A percentile compares a stretch with the other conserved stretches of the same genome.
Evolutionary conservation across 2,888 invertebrate species (phyloP).

Genomic region (Drosophila barbarae): DNA sequence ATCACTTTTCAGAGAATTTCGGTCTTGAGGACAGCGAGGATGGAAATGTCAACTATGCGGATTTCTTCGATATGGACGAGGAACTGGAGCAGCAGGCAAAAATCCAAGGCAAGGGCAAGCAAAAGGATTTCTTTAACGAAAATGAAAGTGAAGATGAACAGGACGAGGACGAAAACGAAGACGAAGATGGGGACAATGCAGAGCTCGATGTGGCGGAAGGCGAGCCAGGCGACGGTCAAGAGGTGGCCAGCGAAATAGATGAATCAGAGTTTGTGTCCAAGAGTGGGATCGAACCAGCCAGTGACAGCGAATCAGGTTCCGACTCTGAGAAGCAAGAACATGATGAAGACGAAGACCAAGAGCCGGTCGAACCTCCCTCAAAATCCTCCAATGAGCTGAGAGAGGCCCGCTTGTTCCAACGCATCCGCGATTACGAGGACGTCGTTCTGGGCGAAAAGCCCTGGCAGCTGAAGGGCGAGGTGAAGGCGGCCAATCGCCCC

Average conservation of each 20-base stretch:
- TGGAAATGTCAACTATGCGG: conserved; percentile 82
- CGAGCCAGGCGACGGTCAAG: conserved; percentile 25
- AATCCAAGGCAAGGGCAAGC: conserved; percentile 29
- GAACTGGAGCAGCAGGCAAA: conserved; percentile 35
- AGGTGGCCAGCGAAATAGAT: conserved; percentile 55
- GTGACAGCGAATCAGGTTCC: conserved; percentile 61
- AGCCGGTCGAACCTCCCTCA: conserved; percentile 41
- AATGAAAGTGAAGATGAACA: conserved; percentile 47
- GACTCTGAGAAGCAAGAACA: conserved; percentile 52
- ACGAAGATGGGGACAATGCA: conserved; percentile 42
- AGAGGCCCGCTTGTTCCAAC: conserved; percentile 85
- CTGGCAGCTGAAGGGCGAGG: conserved; percentile 97
- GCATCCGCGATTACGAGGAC: conserved; percentile 86
- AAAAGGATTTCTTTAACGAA: conserved; percentile 61
- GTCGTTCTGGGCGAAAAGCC: conserved; percentile 89
- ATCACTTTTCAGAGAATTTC: conserved; percentile 83
- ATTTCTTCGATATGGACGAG: conserved; percentile 83
- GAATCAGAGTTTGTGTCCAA: conserved; percentile 60
- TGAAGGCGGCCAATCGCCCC: conserved; percentile 88
- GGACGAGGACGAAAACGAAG: conserved; percentile 45
- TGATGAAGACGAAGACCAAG: conserved; percentile 43
- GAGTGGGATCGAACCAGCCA: conserved; percentile 58
- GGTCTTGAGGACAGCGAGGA: conserved; percentile 78
- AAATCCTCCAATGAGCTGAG: conserved; percentile 87
- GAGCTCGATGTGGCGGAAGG: conserved; percentile 37